Percentiles rank a stretch among this genome's conserved stretches.
phyloP scores from a whole-genome alignment of 2,888 invertebrate genomes.

The Agonopterix alstromeriana region DNA sequence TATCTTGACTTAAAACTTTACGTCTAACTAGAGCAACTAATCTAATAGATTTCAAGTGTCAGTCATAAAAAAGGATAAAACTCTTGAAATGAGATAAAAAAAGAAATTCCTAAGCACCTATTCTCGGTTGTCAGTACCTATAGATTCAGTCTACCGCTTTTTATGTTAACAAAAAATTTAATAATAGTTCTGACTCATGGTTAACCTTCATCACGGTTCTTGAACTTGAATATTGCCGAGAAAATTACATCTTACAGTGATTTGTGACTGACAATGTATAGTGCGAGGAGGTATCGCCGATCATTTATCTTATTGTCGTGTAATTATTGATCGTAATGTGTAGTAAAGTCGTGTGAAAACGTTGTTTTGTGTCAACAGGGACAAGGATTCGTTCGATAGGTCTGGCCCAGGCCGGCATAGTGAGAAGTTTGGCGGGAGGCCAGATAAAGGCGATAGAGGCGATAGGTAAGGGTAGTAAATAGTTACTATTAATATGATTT shows the following conservation, averaged over 20 bases:
- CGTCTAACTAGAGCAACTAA: too few relatives aligned
- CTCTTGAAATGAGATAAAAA: too few relatives aligned
- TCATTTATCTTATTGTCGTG: not conserved
- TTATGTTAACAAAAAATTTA: constrained; percentile 46
- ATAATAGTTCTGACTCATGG: constrained; percentile 58
- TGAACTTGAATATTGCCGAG: constrained; percentile 40
- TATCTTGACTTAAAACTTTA: too few relatives aligned
- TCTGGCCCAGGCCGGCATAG: constrained; percentile 57
- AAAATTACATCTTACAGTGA: constrained; percentile 18
- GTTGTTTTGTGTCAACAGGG: constrained; percentile 34
- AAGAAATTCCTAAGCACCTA: too few relatives aligned
- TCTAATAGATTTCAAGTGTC: too few relatives aligned
- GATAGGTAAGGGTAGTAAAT: constrained; percentile 3
- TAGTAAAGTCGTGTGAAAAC: constrained; percentile 13
- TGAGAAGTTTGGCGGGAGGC: constrained; percentile 51
- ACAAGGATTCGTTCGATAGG: constrained; percentile 54
- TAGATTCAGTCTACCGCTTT: constrained; percentile 16
- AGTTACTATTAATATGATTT: too few relatives aligned
- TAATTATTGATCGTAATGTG: not conserved
- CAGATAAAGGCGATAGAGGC: constrained; percentile 41
- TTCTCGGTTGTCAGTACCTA: too few relatives aligned
- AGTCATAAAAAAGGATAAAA: too few relatives aligned
- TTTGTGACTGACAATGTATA: constrained; percentile 42
- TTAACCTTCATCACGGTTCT: constrained; percentile 56
- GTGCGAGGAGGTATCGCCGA: constrained; percentile 15